Conservation (phyloP, 2,888 invertebrate species). For the Chymomyza fuscimana region DNA sequence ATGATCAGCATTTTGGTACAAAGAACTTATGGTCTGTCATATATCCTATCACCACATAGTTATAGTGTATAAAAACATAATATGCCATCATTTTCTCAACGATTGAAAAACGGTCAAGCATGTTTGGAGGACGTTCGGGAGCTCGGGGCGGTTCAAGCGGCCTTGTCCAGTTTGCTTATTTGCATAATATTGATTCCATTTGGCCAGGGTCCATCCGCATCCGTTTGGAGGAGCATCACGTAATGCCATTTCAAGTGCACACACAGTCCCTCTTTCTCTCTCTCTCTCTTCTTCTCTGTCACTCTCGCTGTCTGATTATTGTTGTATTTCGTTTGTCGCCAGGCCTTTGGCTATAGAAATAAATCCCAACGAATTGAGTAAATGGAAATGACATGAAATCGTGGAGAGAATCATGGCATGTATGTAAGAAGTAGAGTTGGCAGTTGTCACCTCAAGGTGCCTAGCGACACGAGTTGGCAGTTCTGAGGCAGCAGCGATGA, state of each 20-base stretch:
- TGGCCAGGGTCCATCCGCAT: conserved; percentile 7
- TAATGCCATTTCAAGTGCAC: conserved; percentile 29
- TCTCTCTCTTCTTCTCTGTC: not conserved
- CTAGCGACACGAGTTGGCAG: too few species aligned
- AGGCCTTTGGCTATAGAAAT: conserved; percentile 45
- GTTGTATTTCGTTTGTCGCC: conserved; percentile 1
- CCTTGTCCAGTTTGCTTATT: conserved; percentile 36
- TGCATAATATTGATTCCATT: conserved; percentile 66
- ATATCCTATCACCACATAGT: too few species aligned
- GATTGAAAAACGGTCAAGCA: conserved; percentile 36
- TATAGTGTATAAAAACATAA: conserved; percentile 37
- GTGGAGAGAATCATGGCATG: conserved; percentile 1
- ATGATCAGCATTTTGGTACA: too few species aligned
- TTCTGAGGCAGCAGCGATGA: too few species aligned
- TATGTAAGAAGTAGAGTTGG: too few species aligned
- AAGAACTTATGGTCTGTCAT: too few species aligned
- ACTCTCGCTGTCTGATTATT: not conserved
- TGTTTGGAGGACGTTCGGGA: conserved; percentile 1
- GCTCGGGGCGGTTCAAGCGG: conserved; percentile 14
- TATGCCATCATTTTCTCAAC: conserved; percentile 41
- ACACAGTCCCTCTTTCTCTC: not conserved
- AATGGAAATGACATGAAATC: conserved; percentile 44
- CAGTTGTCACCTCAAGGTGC: too few species aligned
- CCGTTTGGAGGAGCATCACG: conserved; percentile 1
- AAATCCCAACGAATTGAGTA: conserved; percentile 51